A percentile compares a stretch with the other conserved stretches of the same genome.
Conservation (phyloP, 2,888 invertebrate genomes). For the Phortica magna region DNA sequence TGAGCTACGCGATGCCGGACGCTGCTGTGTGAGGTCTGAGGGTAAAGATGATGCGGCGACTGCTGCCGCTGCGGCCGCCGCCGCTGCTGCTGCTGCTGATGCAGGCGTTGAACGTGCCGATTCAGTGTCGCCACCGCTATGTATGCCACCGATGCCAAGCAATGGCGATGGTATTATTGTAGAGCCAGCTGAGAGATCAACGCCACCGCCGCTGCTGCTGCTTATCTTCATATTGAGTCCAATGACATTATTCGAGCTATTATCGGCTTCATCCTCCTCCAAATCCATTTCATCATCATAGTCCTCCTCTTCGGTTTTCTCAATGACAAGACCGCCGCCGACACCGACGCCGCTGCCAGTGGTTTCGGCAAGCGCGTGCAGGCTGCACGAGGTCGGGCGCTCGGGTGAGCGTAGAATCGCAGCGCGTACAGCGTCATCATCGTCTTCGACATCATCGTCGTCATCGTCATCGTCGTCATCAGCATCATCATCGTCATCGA, state of each 20-base stretch:
- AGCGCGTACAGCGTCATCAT: constrained; percentile 42
- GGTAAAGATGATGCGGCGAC: constrained; percentile 59
- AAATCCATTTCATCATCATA: constrained; percentile 77
- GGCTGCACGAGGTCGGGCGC: constrained; percentile 50
- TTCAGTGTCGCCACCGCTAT: constrained; percentile 59
- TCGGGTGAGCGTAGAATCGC: constrained; percentile 38
- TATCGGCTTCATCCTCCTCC: constrained; percentile 81
- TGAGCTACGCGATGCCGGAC: constrained; percentile 64
- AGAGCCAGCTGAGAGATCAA: constrained; percentile 72
- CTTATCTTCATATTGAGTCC: constrained; percentile 83
- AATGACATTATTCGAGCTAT: constrained; percentile 80
- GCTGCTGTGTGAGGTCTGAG: constrained; percentile 65
- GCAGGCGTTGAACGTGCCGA: constrained; percentile 74
- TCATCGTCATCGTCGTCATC: constrained; percentile 40
- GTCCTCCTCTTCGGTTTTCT: constrained; percentile 70
- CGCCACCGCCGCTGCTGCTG: constrained; percentile 64
- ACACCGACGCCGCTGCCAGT: constrained; percentile 13
- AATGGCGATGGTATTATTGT: constrained; percentile 69
- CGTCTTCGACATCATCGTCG: constrained; percentile 39
- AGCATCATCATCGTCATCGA: constrained; percentile 23
- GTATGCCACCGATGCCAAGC: constrained; percentile 39
- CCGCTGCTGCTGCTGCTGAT: constrained; percentile 41
- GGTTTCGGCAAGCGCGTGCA: constrained; percentile 46
- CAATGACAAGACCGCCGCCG: constrained; percentile 49
- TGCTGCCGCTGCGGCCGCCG: constrained; percentile 52